Conservation (phyloP, 1,140 invertebrate species). For the Drosophila kikkawai region DNA sequence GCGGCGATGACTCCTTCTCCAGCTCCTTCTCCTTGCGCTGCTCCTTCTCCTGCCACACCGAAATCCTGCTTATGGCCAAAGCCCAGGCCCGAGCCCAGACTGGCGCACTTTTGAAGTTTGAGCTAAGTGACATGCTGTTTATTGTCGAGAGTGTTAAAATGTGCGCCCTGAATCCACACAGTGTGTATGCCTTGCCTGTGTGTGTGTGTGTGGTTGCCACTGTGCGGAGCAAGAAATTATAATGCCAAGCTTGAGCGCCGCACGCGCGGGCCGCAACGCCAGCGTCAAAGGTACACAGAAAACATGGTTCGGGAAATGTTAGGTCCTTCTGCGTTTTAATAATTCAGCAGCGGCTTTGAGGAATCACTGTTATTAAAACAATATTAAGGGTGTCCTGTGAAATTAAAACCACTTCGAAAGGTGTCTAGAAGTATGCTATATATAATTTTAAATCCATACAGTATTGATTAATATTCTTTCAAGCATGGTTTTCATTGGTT, state of each 20-base stretch:
- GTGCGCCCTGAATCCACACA: conserved; percentile 57
- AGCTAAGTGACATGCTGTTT: conserved; percentile 85
- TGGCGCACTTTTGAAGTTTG: conserved; percentile 83
- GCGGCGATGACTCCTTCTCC: conserved; percentile 52
- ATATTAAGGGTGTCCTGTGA: neutral
- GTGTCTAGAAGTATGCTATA: accelerated
- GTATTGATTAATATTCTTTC: neutral
- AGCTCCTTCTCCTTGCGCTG: neutral
- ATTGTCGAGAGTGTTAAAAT: conserved; percentile 85
- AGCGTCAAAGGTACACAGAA: conserved; percentile 45
- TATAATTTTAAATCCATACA: neutral
- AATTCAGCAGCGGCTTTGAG: neutral
- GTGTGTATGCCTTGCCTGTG: conserved; percentile 18
- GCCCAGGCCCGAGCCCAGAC: conserved; percentile 42
- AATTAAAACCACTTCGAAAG: neutral
- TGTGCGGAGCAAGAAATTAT: conserved; percentile 82
- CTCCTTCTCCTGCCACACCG: conserved; percentile 1
- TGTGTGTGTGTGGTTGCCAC: conserved; percentile 46
- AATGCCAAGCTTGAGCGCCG: conserved; percentile 76
- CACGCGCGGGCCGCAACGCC: conserved; percentile 56
- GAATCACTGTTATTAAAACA: neutral
- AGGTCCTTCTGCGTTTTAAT: neutral
- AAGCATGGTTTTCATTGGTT: neutral
- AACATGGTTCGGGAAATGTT: conserved; percentile 21
- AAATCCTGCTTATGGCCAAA: conserved; percentile 19